A percentile compares a stretch with the other conserved stretches of the same genome.
These are phyloP conservation scores for Pitta sordida DNA, from an alignment of 2,113 vertebrate species.

Conservation along the genomic window DNA sequence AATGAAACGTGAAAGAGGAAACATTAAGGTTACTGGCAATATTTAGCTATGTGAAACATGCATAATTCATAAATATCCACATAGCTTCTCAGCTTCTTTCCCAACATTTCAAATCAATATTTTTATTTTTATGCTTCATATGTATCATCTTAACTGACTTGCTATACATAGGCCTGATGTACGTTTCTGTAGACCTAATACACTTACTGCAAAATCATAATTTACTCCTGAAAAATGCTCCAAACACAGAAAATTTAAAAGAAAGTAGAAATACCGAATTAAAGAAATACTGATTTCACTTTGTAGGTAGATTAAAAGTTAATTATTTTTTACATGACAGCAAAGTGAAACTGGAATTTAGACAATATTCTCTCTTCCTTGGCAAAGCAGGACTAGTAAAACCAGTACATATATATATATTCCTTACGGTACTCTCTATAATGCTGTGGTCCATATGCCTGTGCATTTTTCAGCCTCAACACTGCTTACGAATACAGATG, in stretches of 20 bases:
- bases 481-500: fast-evolving
- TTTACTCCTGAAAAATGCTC: background rate
- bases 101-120: background rate
- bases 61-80: background rate
- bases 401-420: background rate
- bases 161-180: background rate
- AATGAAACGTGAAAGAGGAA: background rate
- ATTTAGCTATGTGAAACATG: background rate
- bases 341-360: background rate
- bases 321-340: background rate
- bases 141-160: background rate
- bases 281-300: background rate
- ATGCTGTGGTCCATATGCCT: background rate
- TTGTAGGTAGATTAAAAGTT: background rate
- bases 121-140: background rate
- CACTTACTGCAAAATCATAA: background rate
- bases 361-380: background rate
- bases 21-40: background rate
- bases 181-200: background rate
- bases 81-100: background rate
- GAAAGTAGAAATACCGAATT: background rate
- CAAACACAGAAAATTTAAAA: background rate
- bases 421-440: background rate
- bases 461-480: background rate
- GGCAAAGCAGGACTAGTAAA: background rate